Evolutionary conservation across 2,888 invertebrate species (phyloP).

Genomic region (Lasioglossum oenotherae): DNA sequence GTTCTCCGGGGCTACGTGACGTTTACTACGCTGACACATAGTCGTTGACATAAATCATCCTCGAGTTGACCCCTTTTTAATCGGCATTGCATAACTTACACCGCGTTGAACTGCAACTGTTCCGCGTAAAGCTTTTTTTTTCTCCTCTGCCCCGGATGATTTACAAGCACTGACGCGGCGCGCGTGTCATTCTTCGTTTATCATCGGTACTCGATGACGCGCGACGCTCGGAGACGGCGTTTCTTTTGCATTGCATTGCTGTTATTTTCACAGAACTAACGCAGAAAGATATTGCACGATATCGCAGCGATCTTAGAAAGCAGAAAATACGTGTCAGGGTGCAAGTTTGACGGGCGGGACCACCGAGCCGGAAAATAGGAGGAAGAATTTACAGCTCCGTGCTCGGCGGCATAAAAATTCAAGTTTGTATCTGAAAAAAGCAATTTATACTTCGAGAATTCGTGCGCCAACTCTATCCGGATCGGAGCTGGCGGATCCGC

Average conservation of each 20-base stretch:
- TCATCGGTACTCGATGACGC: background rate
- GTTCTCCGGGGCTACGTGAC: slow-evolving; percentile 55
- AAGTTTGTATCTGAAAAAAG: background rate
- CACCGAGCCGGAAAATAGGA: background rate
- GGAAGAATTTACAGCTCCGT: background rate
- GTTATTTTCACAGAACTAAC: background rate
- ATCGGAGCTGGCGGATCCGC: background rate
- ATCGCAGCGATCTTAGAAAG: background rate
- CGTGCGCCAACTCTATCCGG: background rate
- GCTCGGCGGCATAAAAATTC: background rate
- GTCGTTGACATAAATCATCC: slow-evolving; percentile 76
- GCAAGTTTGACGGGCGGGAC: background rate
- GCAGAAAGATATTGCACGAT: background rate
- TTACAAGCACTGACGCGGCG: background rate
- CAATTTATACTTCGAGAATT: background rate
- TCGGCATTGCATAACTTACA: slow-evolving; percentile 60
- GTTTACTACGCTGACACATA: slow-evolving; percentile 49
- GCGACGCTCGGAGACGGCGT: background rate
- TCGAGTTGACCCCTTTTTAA: slow-evolving; percentile 77
- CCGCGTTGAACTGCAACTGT: slow-evolving; percentile 36
- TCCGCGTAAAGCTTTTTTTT: slow-evolving; percentile 33
- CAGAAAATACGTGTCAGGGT: background rate
- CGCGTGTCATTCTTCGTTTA: background rate
- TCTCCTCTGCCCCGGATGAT: background rate
- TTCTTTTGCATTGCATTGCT: background rate